These are phyloP conservation scores for Parnassius smintheus DNA, from an alignment of 2,888 invertebrate genomes.

Conservation along the genomic window DNA sequence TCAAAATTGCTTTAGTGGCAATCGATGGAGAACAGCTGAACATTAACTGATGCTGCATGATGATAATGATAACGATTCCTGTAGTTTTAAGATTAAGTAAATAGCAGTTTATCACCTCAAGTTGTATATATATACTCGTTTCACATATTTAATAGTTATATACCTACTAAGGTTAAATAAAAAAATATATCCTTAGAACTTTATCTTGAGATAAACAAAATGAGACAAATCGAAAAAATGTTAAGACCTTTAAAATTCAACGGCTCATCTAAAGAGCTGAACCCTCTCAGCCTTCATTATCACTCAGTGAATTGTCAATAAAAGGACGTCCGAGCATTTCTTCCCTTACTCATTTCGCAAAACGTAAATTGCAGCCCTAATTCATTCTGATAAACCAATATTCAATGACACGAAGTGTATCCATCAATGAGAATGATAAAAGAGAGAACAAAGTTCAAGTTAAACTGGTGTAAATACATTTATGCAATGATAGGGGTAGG, in stretches of 20 bases:
- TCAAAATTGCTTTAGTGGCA: too few relatives aligned
- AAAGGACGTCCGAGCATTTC: conserved; percentile 69
- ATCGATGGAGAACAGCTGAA: too few relatives aligned
- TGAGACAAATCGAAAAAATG: conserved; percentile 57
- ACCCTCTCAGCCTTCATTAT: conserved; percentile 72
- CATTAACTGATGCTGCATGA: too few relatives aligned
- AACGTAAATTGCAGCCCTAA: conserved; percentile 72
- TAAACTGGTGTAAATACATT: conserved; percentile 51
- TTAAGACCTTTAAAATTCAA: conserved; percentile 64
- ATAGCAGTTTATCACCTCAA: too few relatives aligned
- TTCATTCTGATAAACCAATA: conserved; percentile 40
- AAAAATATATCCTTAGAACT: too few relatives aligned
- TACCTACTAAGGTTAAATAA: too few relatives aligned
- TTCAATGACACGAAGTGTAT: conserved; percentile 34
- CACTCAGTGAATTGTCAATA: conserved; percentile 75
- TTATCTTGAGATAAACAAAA: too few relatives aligned
- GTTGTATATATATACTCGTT: too few relatives aligned
- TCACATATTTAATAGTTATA: too few relatives aligned
- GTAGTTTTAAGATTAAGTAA: too few relatives aligned
- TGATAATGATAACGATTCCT: too few relatives aligned
- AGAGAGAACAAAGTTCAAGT: conserved; percentile 37
- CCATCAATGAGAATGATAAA: conserved; percentile 28
- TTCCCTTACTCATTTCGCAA: conserved; percentile 70
- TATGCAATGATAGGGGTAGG: conserved; percentile 70
- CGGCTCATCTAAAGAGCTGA: conserved; percentile 61